phyloP scores from a whole-genome alignment of 1,140 invertebrate species.

The Drosophila sucinea region DNA sequence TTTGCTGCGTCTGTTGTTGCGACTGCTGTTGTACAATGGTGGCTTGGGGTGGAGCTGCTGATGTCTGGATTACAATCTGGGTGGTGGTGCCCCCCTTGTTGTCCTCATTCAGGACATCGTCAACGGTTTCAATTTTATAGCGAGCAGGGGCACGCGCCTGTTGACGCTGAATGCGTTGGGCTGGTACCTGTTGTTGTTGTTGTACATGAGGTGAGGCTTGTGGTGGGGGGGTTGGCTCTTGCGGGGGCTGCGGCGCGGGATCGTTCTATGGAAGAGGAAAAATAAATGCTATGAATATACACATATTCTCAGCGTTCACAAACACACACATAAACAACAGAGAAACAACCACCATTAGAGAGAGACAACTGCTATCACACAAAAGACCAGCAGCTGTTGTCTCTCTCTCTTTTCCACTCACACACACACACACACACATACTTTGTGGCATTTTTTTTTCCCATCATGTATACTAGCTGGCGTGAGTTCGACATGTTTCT shows the following conservation, averaged over 20 bases:
- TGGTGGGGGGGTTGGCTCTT: slow-evolving; percentile 71
- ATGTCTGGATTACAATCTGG: slow-evolving; percentile 81
- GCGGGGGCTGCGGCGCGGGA: slow-evolving; percentile 69
- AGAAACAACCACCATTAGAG: slow-evolving; percentile 62
- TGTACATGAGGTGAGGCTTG: slow-evolving; percentile 69
- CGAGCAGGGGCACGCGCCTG: slow-evolving; percentile 60
- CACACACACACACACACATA: background rate
- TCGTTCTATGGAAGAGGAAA: slow-evolving; percentile 64
- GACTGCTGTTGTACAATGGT: slow-evolving; percentile 68
- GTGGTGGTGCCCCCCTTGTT: slow-evolving; percentile 77
- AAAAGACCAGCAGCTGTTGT: slow-evolving; percentile 1
- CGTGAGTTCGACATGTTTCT: slow-evolving; percentile 58
- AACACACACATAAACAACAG: slow-evolving; percentile 3
- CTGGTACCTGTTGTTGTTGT: slow-evolving; percentile 60
- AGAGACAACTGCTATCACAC: slow-evolving; percentile 33
- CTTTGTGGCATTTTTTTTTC: slow-evolving; percentile 39
- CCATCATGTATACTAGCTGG: background rate
- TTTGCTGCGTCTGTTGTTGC: slow-evolving; percentile 64
- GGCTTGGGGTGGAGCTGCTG: slow-evolving; percentile 65
- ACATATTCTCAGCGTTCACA: background rate
- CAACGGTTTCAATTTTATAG: slow-evolving; percentile 82
- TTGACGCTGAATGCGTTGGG: slow-evolving; percentile 70
- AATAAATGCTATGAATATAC: slow-evolving; percentile 7
- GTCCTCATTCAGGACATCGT: slow-evolving; percentile 73
- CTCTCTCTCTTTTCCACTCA: slow-evolving; percentile 24